A percentile compares a stretch with the other conserved stretches of the same genome.
These are phyloP conservation scores for Antheraea assamensis DNA, from an alignment of 2,888 invertebrate species.

Conservation along the genomic window DNA sequence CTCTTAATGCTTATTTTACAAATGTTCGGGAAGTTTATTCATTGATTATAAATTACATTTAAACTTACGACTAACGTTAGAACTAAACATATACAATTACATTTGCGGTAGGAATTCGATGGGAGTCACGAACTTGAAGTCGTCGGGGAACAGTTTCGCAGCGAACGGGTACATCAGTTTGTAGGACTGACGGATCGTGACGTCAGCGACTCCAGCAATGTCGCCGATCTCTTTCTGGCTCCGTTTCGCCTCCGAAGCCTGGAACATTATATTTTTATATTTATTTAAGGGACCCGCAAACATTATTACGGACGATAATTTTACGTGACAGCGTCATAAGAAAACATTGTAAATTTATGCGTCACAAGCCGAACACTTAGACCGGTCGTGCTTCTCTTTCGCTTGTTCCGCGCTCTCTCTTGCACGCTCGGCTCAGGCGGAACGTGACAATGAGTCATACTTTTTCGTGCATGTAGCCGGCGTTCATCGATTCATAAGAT, in stretches of 20 bases:
- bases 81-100: conserved; percentile 60
- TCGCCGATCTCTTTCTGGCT: conserved; percentile 99
- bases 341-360: too few species aligned
- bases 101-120: conserved; percentile 96
- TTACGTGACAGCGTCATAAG: too few species aligned
- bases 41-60: background rate
- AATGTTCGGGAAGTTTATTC: background rate
- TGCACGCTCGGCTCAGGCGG: too few species aligned
- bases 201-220: conserved; percentile 98
- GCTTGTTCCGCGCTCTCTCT: too few species aligned
- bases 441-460: too few species aligned
- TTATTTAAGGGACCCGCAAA: too few species aligned
- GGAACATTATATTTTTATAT: conserved; percentile 35
- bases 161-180: conserved; percentile 98
- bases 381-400: too few species aligned
- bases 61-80: background rate
- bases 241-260: conserved; percentile 96
- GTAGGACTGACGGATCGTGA: conserved; percentile 98
- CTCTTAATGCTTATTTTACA: background rate
- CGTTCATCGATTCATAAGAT: too few species aligned
- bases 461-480: too few species aligned
- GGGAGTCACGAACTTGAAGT: conserved; percentile 97
- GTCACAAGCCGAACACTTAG: too few species aligned
- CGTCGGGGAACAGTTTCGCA: conserved; percentile 95
- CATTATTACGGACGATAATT: too few species aligned